Conservation (phyloP, 2,113 vertebrate genomes). For the Gasterosteus aculeatus region DNA sequence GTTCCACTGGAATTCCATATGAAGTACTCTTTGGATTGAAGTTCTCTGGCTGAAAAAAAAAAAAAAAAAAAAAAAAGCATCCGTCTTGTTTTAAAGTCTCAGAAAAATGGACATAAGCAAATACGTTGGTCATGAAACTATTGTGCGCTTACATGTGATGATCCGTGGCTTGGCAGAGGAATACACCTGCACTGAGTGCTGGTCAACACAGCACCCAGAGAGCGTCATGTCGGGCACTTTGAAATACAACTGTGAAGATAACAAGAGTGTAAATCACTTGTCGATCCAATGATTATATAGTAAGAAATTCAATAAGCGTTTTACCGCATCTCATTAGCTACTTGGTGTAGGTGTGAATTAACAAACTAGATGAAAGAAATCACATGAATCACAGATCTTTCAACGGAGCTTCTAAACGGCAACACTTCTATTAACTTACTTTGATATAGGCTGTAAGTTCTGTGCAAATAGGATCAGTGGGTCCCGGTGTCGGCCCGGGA, state of each 20-base stretch:
- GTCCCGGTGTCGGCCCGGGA: slow-evolving; percentile 75
- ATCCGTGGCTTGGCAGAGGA: slow-evolving; percentile 89
- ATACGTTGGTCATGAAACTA: background rate
- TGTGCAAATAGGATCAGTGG: slow-evolving; percentile 86
- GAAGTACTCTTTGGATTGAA: slow-evolving; percentile 91
- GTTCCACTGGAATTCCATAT: slow-evolving; percentile 95
- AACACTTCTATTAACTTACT: slow-evolving; percentile 74
- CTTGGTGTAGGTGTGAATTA: background rate
- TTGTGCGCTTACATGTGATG: slow-evolving; percentile 83
- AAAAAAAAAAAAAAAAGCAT: background rate
- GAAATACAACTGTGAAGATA: slow-evolving; percentile 86
- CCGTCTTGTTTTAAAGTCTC: background rate
- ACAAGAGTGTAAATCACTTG: background rate
- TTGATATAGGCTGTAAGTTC: slow-evolving; percentile 90
- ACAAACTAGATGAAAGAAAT: background rate
- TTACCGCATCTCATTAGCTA: background rate
- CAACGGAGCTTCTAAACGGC: background rate
- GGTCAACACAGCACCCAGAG: slow-evolving; percentile 92
- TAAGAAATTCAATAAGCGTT: background rate
- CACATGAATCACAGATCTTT: background rate
- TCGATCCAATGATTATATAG: background rate
- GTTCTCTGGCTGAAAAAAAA: slow-evolving; percentile 84
- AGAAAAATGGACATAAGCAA: background rate
- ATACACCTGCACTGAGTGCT: slow-evolving; percentile 92
- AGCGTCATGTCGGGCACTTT: slow-evolving; percentile 91